A percentile compares a stretch with the other conserved stretches of the same genome.
Conservation (phyloP, 2,113 vertebrate species). For the Tautogolabrus adspersus region DNA sequence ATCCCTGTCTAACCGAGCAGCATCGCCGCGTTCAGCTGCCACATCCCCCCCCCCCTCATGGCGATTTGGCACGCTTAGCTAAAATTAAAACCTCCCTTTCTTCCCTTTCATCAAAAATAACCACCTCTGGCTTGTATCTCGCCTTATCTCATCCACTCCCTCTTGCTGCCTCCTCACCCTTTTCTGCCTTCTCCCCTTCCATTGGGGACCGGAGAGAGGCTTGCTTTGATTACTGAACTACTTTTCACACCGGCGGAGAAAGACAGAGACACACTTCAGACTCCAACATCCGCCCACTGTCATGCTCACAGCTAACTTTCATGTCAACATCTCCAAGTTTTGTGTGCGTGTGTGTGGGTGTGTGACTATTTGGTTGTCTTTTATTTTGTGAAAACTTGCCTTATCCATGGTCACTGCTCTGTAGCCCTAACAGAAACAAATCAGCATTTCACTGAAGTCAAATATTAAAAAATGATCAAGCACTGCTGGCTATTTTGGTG, state of each 20-base stretch:
- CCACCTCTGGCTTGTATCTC: constrained; percentile 64
- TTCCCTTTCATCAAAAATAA: constrained; percentile 67
- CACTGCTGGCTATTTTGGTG: constrained; percentile 49
- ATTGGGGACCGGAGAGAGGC: constrained; percentile 60
- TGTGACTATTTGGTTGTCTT: neutral
- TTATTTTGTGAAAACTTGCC: neutral
- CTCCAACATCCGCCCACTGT: constrained; percentile 62
- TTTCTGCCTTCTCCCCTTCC: constrained; percentile 60
- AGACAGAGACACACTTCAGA: constrained; percentile 67
- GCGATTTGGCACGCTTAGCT: constrained; percentile 48
- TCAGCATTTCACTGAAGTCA: constrained; percentile 10
- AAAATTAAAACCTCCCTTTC: constrained; percentile 70
- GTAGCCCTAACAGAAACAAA: constrained; percentile 14
- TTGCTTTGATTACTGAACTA: constrained; percentile 79
- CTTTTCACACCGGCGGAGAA: constrained; percentile 69
- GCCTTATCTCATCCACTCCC: constrained; percentile 46
- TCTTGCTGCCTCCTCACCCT: constrained; percentile 56
- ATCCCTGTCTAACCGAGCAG: constrained; percentile 42
- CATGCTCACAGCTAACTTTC: constrained; percentile 57
- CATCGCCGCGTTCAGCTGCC: constrained; percentile 49
- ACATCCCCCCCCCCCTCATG: constrained; percentile 38
- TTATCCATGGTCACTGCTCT: neutral
- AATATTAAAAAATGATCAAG: constrained; percentile 39
- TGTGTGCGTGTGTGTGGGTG: neutral
- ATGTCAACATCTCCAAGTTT: constrained; percentile 2